Conservation (phyloP, 2,113 vertebrate species). For the Pelecanoides urinatrix region DNA sequence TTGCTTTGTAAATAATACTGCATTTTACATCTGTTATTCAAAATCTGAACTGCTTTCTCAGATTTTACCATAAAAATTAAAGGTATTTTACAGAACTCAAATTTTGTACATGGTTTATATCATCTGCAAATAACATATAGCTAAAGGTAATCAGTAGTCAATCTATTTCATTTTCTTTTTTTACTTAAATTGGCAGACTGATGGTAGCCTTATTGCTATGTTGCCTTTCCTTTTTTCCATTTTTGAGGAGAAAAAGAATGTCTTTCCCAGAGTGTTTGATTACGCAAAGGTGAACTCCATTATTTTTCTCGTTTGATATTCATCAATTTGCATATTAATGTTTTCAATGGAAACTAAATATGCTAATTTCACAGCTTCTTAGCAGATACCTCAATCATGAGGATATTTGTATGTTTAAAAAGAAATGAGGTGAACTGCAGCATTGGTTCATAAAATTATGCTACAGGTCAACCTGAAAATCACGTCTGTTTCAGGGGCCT, state of each 20-base stretch:
- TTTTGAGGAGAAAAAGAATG: conserved; percentile 17
- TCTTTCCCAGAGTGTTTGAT: conserved; percentile 37
- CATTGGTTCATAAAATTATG: not conserved
- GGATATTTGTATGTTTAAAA: conserved; percentile 42
- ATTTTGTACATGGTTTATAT: not conserved
- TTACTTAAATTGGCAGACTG: not conserved
- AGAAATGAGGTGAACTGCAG: not conserved
- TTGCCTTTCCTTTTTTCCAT: not conserved
- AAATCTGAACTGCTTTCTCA: not conserved
- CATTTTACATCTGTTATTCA: not conserved
- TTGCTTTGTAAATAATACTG: not conserved
- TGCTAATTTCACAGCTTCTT: conserved; percentile 55
- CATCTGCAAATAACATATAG: not conserved
- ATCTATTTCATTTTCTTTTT: not conserved
- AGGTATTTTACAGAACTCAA: not conserved
- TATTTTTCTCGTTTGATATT: conserved; percentile 34
- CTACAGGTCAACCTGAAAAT: not conserved
- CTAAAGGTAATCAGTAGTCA: not conserved
- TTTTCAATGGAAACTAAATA: conserved; percentile 33
- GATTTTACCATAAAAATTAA: not conserved
- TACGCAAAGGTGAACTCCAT: conserved; percentile 49
- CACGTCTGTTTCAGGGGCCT: not conserved
- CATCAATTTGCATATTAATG: conserved; percentile 57
- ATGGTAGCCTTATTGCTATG: not conserved
- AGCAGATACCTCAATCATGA: conserved; percentile 38